A percentile compares a stretch with the other conserved stretches of the same genome.
phyloP scores from a whole-genome alignment of 2,113 vertebrate genomes.

The Patagioenas fasciata region DNA sequence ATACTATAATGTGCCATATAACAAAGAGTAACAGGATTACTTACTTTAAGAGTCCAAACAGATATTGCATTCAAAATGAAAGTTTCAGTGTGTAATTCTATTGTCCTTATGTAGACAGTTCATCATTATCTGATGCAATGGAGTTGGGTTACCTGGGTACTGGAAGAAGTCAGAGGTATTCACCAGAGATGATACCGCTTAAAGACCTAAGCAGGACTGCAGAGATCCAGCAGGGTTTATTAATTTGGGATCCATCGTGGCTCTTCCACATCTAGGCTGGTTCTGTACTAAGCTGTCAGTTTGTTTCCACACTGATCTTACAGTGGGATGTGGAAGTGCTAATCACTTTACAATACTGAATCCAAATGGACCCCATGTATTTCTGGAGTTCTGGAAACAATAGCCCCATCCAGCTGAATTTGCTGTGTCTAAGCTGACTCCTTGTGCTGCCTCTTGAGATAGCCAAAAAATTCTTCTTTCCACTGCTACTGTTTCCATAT shows the following conservation, averaged over 20 bases:
- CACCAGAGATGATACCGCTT: neutral
- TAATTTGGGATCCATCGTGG: neutral
- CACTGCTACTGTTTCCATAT: neutral
- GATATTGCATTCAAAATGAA: neutral
- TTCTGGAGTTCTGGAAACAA: neutral
- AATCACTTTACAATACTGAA: neutral
- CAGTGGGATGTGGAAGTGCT: neutral
- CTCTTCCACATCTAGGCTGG: neutral
- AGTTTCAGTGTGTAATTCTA: neutral
- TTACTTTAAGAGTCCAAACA: neutral
- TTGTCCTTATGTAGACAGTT: neutral
- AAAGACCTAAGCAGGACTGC: neutral
- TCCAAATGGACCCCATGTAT: neutral
- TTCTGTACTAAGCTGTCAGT: neutral
- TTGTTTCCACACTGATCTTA: neutral
- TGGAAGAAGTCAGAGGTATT: neutral
- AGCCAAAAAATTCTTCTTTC: neutral
- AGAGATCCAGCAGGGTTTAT: neutral
- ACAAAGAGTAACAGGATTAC: neutral
- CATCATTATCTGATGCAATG: neutral
- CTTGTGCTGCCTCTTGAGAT: neutral
- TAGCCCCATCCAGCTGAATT: neutral
- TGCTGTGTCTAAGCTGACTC: neutral
- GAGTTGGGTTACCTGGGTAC: neutral
- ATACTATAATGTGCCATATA: neutral